A percentile compares a stretch with the other conserved stretches of the same genome.
These are phyloP conservation scores for Lasioglossum lativentre DNA, from an alignment of 2,888 invertebrate genomes.

Conservation along the genomic window DNA sequence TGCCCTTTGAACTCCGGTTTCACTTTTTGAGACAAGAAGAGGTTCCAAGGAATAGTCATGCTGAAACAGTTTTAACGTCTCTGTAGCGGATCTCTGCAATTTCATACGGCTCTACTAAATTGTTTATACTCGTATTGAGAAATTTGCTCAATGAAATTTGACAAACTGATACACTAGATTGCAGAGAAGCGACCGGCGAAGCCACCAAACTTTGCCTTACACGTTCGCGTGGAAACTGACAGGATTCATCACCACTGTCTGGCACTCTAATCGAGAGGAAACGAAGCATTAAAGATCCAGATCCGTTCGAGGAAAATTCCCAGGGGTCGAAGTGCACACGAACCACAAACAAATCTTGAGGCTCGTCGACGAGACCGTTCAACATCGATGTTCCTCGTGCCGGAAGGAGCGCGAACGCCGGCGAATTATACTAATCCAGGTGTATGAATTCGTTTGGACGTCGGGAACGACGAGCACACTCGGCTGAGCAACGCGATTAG, in stretches of 20 bases:
- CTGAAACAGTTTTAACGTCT: too few species aligned
- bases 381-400: conserved; percentile 31
- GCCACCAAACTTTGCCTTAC: not conserved
- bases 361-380: conserved; percentile 30
- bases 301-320: too few species aligned
- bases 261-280: not conserved
- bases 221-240: not conserved
- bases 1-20: too few species aligned
- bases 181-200: not conserved
- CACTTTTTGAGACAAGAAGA: too few species aligned
- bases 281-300: not conserved
- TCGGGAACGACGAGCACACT: not conserved
- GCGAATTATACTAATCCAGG: not conserved
- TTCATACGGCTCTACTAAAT: too few species aligned
- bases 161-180: not conserved
- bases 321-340: conserved; percentile 14
- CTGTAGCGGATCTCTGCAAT: too few species aligned
- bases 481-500: conserved; percentile 1
- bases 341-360: conserved; percentile 62
- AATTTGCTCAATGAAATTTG: too few species aligned
- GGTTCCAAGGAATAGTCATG: too few species aligned
- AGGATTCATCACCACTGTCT: not conserved
- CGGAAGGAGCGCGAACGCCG: not conserved
- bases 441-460: not conserved
- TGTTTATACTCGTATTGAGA: too few species aligned